Base-by-base conservation (phyloP, 2,797 vertebrate species). In the Meda fulgida region DNA sequence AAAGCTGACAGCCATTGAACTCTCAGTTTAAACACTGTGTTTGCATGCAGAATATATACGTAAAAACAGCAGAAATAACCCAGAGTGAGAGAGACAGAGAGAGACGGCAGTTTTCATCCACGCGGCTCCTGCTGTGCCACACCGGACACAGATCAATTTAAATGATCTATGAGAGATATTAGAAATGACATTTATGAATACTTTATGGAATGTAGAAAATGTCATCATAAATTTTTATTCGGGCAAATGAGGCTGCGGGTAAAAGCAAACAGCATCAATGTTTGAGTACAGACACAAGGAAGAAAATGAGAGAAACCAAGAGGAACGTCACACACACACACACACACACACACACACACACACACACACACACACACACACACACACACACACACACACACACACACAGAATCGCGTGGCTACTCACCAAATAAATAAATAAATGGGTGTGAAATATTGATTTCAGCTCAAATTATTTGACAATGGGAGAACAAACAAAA, bases 111-210 rank as follows among this genome's bases (percentile, higher is more conserved):
- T 29, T 21, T 77, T 80, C 69, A 16, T 84, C 78, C 84, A 58
- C 84, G 34, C 10, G 26, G 31, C 46, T 70, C 73, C n/a, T 51
- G 87, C 81, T 73, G 76, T 48, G 69, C 80, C 55, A 38, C 83
- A 63, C 80, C 92, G 91, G 94, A 92, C 94, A 93, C n/a, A 88
- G 92, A 96, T 95, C 95, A 94, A 95, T 95, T 95, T 91, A 93
- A 91, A 94, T 95, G 94, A 95, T 95, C 93, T 94, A 95, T 94
- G 92, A 92, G 94, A 91, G 93, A 94, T 94, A 95, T 95, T 95
- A 95, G 92, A 93, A 94, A 95, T 95, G 95, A 95, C 95, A 95
- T 95, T 95, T 95, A 95, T 96, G 94, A 95, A 95, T 95, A 94
- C 95, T 96, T 96, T 92, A 95, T 96, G 91, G 89, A 92, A 94